Conservation (phyloP, 2,797 vertebrate species). For the Champsocephalus gunnari region DNA sequence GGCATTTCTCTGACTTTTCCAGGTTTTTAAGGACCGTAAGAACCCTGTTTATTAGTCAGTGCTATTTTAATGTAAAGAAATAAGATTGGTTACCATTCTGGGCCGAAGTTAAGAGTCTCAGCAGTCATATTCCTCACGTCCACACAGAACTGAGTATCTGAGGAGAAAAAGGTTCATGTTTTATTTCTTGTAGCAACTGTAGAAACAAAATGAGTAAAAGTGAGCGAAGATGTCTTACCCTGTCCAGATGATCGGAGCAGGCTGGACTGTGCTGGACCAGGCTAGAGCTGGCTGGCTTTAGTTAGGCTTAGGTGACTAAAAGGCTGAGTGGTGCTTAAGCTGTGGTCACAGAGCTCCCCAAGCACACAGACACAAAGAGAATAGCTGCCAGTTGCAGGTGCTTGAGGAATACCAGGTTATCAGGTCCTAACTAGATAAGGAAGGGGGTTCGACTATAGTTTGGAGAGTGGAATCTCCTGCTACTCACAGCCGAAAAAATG, state of each 20-base stretch:
- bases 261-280: slow-evolving; percentile 85
- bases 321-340: slow-evolving; percentile 86
- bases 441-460: slow-evolving; percentile 73
- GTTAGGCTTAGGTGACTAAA: slow-evolving; percentile 86
- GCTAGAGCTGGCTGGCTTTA: slow-evolving; percentile 80
- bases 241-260: slow-evolving; percentile 90
- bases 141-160: slow-evolving; percentile 85
- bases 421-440: slow-evolving; percentile 77
- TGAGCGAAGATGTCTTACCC: slow-evolving; percentile 72
- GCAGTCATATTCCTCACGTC: slow-evolving; percentile 93
- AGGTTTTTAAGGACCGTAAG: no score
- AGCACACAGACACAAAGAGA: slow-evolving; percentile 80
- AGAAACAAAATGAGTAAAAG: not conserved
- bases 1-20: no score
- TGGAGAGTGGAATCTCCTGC: slow-evolving; percentile 81
- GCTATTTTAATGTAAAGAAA: not conserved
- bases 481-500: slow-evolving; percentile 78
- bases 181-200: not conserved
- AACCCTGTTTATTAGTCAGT: no score
- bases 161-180: not conserved
- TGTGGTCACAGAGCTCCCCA: slow-evolving; percentile 83
- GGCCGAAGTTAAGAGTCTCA: slow-evolving; percentile 97
- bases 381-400: slow-evolving; percentile 88
- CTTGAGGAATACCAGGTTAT: slow-evolving; percentile 82
- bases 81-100: slow-evolving; percentile 88